Evolutionary conservation across 2,113 vertebrate genomes (phyloP).

Genomic region (Gulo gulo): DNA sequence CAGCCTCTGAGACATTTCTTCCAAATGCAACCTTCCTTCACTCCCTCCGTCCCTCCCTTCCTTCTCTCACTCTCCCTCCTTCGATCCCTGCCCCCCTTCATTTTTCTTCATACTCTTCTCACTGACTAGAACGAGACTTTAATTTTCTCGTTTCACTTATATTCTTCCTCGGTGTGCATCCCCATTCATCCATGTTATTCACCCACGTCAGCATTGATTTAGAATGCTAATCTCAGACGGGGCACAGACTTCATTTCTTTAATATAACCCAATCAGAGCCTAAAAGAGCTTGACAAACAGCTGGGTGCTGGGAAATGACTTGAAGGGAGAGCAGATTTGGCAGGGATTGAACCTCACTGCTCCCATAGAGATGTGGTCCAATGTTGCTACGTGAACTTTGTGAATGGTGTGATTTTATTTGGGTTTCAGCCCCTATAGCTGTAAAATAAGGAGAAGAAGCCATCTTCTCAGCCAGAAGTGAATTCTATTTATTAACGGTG

Average conservation of each 20-base stretch:
- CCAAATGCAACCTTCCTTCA: background rate
- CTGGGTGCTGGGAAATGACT: slow-evolving; percentile 3
- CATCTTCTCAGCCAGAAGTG: background rate
- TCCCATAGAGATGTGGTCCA: background rate
- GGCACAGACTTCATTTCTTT: background rate
- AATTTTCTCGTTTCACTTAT: background rate
- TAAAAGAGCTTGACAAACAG: slow-evolving; percentile 38
- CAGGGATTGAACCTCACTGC: background rate
- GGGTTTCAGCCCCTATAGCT: background rate
- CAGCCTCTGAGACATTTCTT: background rate
- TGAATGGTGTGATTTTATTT: slow-evolving; percentile 21
- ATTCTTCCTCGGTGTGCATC: background rate
- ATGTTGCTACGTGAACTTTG: background rate
- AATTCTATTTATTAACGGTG: background rate
- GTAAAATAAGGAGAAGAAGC: background rate
- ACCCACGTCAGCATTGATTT: background rate
- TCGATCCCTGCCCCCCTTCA: background rate
- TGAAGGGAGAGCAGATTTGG: background rate
- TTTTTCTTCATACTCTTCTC: background rate
- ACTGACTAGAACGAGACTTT: background rate
- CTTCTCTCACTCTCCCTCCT: too few species aligned
- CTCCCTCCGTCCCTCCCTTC: background rate
- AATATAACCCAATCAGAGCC: background rate
- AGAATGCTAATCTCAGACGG: slow-evolving; percentile 24
- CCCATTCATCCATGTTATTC: background rate